Percentiles rank a stretch among this genome's conserved stretches.
Conservation (phyloP, 2,888 invertebrate species). For the Polydesmus complanatus region DNA sequence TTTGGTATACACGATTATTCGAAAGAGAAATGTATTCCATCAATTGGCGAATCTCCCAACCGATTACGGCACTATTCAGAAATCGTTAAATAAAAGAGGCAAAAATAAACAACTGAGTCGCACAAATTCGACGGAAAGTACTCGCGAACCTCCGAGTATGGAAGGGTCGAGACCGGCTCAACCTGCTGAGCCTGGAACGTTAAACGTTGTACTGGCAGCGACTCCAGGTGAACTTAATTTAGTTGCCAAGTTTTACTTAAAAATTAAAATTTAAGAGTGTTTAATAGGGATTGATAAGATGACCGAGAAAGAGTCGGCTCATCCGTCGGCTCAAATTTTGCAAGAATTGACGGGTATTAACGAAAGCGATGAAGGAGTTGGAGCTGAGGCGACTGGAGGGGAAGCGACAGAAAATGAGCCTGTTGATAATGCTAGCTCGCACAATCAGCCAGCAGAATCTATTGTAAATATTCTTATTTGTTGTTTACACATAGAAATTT, state of each 20-base stretch:
- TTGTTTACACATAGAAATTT: not conserved
- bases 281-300: constrained; percentile 62
- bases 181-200: constrained; percentile 80
- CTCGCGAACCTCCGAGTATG: constrained; percentile 38
- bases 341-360: constrained; percentile 24
- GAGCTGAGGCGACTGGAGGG: not conserved
- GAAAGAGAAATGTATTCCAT: constrained; percentile 97
- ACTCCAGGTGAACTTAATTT: constrained; percentile 55
- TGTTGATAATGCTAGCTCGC: not conserved
- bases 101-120: constrained; percentile 23
- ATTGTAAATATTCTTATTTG: not conserved
- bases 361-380: constrained; percentile 17
- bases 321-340: constrained; percentile 42
- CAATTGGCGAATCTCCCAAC: constrained; percentile 91
- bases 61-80: constrained; percentile 76
- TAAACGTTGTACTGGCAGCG: constrained; percentile 77
- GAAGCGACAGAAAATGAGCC: not conserved
- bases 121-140: constrained; percentile 18
- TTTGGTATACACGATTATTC: constrained; percentile 94
- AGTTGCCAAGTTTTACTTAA: not conserved
- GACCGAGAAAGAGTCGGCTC: constrained; percentile 89
- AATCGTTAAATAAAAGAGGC: constrained; percentile 40
- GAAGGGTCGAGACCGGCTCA: constrained; percentile 69
- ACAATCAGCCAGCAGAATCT: not conserved
- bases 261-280: not conserved